Evolutionary conservation across 1,140 invertebrate genomes (phyloP).

Genomic region (Calycopis cecrops): DNA sequence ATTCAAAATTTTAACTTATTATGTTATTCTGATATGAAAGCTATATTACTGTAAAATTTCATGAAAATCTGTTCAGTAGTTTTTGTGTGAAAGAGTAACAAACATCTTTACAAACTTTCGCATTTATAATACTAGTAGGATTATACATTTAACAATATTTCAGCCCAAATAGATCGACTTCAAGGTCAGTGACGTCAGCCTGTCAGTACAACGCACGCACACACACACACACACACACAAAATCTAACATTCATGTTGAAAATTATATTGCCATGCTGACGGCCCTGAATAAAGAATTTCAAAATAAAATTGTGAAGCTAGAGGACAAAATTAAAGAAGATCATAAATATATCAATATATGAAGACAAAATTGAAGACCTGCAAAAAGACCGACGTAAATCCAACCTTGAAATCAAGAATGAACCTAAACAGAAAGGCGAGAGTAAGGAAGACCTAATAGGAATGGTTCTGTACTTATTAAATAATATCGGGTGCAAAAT

Average conservation of each 20-base stretch:
- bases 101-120: no score
- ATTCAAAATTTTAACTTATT: no score
- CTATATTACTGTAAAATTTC: no score
- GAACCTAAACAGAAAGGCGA: slow-evolving; percentile 15
- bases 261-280: slow-evolving; percentile 7
- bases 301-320: slow-evolving; percentile 17
- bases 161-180: no score
- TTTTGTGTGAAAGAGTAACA: no score
- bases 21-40: no score
- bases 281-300: slow-evolving; percentile 20
- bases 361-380: slow-evolving; percentile 23
- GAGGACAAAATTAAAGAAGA: slow-evolving; percentile 12
- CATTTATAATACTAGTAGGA: no score
- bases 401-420: slow-evolving; percentile 23
- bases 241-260: slow-evolving; percentile 18
- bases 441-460: slow-evolving; percentile 7
- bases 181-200: no score
- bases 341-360: slow-evolving; percentile 10
- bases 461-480: slow-evolving; percentile 1
- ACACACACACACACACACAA: no score
- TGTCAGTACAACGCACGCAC: no score
- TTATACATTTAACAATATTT: no score
- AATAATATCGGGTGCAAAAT: slow-evolving; percentile 16
- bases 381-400: slow-evolving; percentile 15
- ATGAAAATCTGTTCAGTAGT: no score